Percentiles rank a stretch among this genome's conserved stretches.
phyloP scores from a whole-genome alignment of 1,140 invertebrate species.

The Drosophila nasuta region DNA sequence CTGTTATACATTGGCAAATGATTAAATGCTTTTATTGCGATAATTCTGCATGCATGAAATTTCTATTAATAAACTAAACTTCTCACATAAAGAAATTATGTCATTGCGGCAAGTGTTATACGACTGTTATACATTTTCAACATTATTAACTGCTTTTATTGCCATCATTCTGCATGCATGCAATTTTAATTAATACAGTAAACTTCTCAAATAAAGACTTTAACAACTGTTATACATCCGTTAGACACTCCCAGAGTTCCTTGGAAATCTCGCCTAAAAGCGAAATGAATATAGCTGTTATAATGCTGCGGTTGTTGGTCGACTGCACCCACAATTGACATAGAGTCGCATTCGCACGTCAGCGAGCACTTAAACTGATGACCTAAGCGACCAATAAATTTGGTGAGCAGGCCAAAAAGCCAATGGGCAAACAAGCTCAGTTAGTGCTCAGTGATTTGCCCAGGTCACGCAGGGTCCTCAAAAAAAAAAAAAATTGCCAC shows the following conservation, averaged over 20 bases:
- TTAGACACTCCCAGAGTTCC: background rate
- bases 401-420: slow-evolving; percentile 36
- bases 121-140: slow-evolving; percentile 13
- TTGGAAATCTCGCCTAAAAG: background rate
- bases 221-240: background rate
- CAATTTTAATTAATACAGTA: background rate
- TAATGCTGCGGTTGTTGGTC: slow-evolving; percentile 1
- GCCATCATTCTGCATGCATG: background rate
- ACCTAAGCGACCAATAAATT: slow-evolving; percentile 43
- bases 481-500: slow-evolving; percentile 9
- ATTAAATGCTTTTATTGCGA: background rate
- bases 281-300: slow-evolving; percentile 27
- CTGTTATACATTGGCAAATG: slow-evolving; percentile 3
- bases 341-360: slow-evolving; percentile 30
- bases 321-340: slow-evolving; percentile 32
- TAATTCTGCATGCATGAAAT: background rate
- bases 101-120: background rate
- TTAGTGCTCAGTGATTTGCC: slow-evolving; percentile 49
- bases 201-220: background rate
- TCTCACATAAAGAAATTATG: too few species aligned
- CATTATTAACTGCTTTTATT: background rate
- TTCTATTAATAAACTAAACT: background rate
- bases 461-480: slow-evolving; percentile 63
- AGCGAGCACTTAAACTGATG: slow-evolving; percentile 73
- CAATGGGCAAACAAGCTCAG: slow-evolving; percentile 46